Evolutionary conservation across 1,140 invertebrate species (phyloP), one percentile per base, ranked within the genome.

Genomic region (Anadara kagoshimensis): DNA sequence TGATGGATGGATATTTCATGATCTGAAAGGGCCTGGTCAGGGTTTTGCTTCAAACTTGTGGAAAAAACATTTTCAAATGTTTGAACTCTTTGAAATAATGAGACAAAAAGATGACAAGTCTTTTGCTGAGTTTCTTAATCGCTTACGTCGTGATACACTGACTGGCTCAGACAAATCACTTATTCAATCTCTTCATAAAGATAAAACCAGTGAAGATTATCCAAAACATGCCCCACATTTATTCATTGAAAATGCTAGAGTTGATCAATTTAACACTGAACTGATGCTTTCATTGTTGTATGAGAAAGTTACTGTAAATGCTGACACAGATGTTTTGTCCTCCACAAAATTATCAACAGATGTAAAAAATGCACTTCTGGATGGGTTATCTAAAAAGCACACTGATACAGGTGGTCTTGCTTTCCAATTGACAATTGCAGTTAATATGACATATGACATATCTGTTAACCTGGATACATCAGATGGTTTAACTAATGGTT

Each of bases 11-110:
- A 72, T 82, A 51, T 80, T 80, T 63, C 14, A 73, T 18, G 63
- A 78, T 56, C 10, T 68, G 10, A 54, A 61, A 7, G 24, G 68
- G 26, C 57, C 43, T 12, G 66, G 59, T 72, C 45, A 41, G 22
- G 43, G 53, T 24, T 56, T 82, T 61, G 78, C 73, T 45, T 56
- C 70, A 26, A 78, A 76, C 29, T 26, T 80, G 16, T 82, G 78
- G 78, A 56, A 72, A 45, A 61, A 78, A 1, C 10, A 58, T 22
- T 78, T 82, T 73, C 2, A 22, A 22, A 71, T 82, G 70, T 75
- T 49, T 69, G 75, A 82, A 49, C 41, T 82, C 10, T 68, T 14
- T 63, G 51, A 76, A 22, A 80, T 82, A 54, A 82, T 80, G 78
- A 65, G 78, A 76, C 75, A 80, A 54, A 80, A 69, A 73, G 74